Evolutionary conservation across 2,888 invertebrate species (phyloP), one percentile per base, ranked within the genome.

Genomic region (Seira musarum): DNA sequence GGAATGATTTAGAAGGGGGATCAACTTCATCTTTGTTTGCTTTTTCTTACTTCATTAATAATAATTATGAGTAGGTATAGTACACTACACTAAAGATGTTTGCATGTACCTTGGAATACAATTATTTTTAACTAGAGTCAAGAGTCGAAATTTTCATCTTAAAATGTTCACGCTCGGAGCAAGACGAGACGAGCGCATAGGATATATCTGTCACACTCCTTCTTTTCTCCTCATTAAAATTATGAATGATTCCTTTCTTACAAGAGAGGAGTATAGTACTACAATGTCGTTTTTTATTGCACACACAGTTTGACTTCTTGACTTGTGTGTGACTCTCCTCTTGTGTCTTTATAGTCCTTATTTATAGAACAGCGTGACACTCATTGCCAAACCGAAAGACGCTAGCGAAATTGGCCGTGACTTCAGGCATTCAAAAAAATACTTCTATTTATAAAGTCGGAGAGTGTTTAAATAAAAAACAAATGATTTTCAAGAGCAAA

Each of bases 11-110:
- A 70, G n/a, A 35, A n/a, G 22, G 46, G 35, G 60, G 17, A 21
- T 30, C 66, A 30, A 53, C 13, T 15, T 70, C 35, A 60, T 40
- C 49, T 70, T 60, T 70, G 70, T 61, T 35, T 66, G 2, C 30
- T 60, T 70, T 57, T 70, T 25, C 70, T 60, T 60, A 70, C 70
- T 30, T 70, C 70, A 70, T 70, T 70, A 69, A 21, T 70, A 70
- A 60, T 70, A 70, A 70, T 70, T 70, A 70, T 57, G 57, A 5
- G 10, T 40, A 40, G 57, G 15, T 57, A n/a, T 40, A 8, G 6
- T 57, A 57, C 3, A 57, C 57, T n/a, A n/a, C n/a, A n/a, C n/a
- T n/a, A n/a, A n/a, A n/a, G n/a, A 57, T 15, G 57, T 57, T 5
- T 8, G 17, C n/a, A 57, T 57, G n/a, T 57, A n/a, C n/a, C 57